Evolutionary conservation across 2,888 invertebrate species (phyloP).

Genomic region (Mythimna vitellina): DNA sequence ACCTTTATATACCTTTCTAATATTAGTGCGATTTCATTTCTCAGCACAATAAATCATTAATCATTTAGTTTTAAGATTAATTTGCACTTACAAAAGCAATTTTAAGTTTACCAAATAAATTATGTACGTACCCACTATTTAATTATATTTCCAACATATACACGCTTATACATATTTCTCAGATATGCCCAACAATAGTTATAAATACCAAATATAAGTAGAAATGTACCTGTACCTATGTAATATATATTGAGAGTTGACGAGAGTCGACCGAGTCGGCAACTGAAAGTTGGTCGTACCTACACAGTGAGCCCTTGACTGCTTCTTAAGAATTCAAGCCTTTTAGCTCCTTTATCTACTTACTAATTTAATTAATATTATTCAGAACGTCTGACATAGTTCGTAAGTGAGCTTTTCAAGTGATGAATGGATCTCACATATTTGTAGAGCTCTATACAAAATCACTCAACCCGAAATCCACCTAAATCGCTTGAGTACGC

Average conservation of each 20-base stretch:
- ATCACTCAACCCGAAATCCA: conserved; percentile 38
- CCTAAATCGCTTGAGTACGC: conserved; percentile 38
- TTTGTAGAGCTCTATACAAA: conserved; percentile 44
- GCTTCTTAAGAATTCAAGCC: conserved; percentile 63
- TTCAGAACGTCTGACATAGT: conserved; percentile 60
- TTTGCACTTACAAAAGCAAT: background rate
- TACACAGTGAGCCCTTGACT: conserved; percentile 51
- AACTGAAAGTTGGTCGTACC: conserved; percentile 60
- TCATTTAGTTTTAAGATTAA: too few species aligned
- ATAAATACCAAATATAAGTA: background rate
- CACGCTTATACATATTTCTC: background rate
- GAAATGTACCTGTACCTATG: background rate
- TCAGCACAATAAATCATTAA: background rate
- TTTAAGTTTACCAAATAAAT: background rate
- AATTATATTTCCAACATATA: background rate
- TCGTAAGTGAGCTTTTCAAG: conserved; percentile 46
- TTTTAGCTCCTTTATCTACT: conserved; percentile 62
- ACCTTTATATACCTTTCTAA: too few species aligned
- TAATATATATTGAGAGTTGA: conserved; percentile 57
- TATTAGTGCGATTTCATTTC: too few species aligned
- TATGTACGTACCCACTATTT: background rate
- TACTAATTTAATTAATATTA: conserved; percentile 72
- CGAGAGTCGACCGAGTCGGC: conserved; percentile 51
- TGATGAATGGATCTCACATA: conserved; percentile 40
- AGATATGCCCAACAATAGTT: background rate